Percentiles rank a stretch among this genome's conserved stretches.
phyloP scores from a whole-genome alignment of 2,888 invertebrate species.

The Sialis fuliginosa region DNA sequence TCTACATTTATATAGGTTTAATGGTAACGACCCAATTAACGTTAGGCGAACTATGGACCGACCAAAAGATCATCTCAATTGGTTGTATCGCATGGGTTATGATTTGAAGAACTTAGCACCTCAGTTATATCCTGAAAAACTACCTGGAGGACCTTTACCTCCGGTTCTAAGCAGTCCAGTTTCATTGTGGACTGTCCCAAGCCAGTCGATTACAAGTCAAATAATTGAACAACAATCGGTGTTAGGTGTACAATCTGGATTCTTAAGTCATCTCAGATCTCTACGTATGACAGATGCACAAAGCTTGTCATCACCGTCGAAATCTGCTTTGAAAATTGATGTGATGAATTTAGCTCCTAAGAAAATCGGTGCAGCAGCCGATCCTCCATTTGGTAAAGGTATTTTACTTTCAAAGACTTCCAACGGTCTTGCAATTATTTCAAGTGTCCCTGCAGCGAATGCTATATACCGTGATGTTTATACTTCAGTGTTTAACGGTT shows the following conservation, averaged over 20 bases:
- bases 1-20: constrained; percentile 74
- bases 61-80: constrained; percentile 72
- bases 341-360: constrained; percentile 56
- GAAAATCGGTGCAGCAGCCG: constrained; percentile 65
- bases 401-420: constrained; percentile 67
- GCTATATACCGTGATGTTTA: constrained; percentile 83
- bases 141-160: constrained; percentile 49
- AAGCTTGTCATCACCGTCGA: constrained; percentile 57
- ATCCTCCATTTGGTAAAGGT: constrained; percentile 75
- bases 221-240: constrained; percentile 38
- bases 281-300: constrained; percentile 61
- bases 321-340: constrained; percentile 63
- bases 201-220: constrained; percentile 31
- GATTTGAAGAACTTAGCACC: constrained; percentile 74
- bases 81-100: constrained; percentile 73
- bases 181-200: constrained; percentile 30
- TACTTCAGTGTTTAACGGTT: constrained; percentile 81
- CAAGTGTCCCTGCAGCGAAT: constrained; percentile 76
- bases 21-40: constrained; percentile 88
- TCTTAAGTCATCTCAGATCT: constrained; percentile 63
- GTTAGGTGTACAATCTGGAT: constrained; percentile 65
- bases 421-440: constrained; percentile 65
- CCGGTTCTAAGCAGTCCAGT: constrained; percentile 40
- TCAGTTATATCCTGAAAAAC: constrained; percentile 57
- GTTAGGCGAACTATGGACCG: constrained; percentile 52